Conservation (phyloP, 2,113 vertebrate genomes). For the Microcebus tavaratra region DNA sequence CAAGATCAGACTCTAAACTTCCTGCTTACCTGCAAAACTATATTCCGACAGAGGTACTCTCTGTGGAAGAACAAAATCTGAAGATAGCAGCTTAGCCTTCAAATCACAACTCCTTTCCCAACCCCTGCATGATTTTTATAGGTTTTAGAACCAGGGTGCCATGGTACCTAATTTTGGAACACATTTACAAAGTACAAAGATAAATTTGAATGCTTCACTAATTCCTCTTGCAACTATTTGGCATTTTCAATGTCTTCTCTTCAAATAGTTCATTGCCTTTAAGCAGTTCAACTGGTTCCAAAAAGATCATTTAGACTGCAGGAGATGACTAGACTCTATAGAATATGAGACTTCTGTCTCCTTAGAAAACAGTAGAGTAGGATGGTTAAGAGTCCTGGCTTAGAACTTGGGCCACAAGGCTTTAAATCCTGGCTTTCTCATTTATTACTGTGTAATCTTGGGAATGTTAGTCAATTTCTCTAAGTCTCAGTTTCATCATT, state of each 20-base stretch:
- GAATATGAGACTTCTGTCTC: background rate
- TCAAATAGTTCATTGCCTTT: background rate
- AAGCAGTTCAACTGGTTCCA: background rate
- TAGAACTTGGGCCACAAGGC: background rate
- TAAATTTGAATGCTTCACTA: background rate
- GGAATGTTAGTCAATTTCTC: background rate
- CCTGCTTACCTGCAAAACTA: background rate
- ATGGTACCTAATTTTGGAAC: background rate
- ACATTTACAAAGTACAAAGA: background rate
- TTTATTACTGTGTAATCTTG: background rate
- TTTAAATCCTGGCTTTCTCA: background rate
- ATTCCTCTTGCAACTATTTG: background rate
- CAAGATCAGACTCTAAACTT: slow-evolving; percentile 2
- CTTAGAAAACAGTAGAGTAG: background rate
- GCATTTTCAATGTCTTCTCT: slow-evolving; percentile 9
- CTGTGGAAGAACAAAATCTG: background rate
- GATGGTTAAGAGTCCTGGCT: background rate
- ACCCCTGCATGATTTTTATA: background rate
- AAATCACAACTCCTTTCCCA: background rate
- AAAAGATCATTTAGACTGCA: background rate
- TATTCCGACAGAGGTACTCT: background rate
- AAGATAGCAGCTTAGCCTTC: background rate
- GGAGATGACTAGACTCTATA: background rate
- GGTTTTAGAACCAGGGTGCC: background rate
- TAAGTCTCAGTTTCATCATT: background rate